Evolutionary conservation across 2,888 invertebrate genomes (phyloP), one percentile per base, ranked within the genome.

Genomic region (Drosophila paracracens): DNA sequence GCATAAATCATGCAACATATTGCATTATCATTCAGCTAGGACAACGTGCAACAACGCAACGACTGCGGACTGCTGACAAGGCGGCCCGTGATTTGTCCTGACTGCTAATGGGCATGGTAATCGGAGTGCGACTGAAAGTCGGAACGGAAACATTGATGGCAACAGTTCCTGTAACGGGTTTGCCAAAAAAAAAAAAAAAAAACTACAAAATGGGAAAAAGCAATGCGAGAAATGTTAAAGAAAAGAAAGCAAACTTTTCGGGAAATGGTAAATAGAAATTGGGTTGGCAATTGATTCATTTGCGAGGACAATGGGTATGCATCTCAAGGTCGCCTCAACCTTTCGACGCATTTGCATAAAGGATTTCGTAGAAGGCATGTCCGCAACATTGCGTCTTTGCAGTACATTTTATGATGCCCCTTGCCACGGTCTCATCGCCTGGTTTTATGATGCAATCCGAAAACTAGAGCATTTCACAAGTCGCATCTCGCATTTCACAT

Each of bases 1-100:
- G 76, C 85, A 91, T 89, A 89, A 90, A 91, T 90, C 89, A 91
- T 89, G 89, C 83, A 83, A 81, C 89, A 90, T 90, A 89, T 89
- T 89, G 89, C 90, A 88, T 90, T 89, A 90, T 89, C 89, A 90
- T 87, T 50, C 73, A 68, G 68, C 54, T 33, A 48, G 57, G 21
- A 75, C 58, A 73, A 40, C 40, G 58, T 33, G 36, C 57, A 25
- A 25, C 46, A 46, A 16, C 25, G 25, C 46, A 27, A 48, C 74
- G 53, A 59, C 58, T 66, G 38, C 68, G 46, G 50, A 36, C 59
- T 65, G 46, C 62, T 70, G 70, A 57, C 72, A 70, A 62, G 36
- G 46, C 67, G 56, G 51, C 70, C 69, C 74, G 67, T 71, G 86
- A 83, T 83, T 83, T 86, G 82, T 81, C 62, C 75, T 73, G 72